Evolutionary conservation across 2,113 vertebrate species (phyloP).

Genomic region (Platycercus adscitus): DNA sequence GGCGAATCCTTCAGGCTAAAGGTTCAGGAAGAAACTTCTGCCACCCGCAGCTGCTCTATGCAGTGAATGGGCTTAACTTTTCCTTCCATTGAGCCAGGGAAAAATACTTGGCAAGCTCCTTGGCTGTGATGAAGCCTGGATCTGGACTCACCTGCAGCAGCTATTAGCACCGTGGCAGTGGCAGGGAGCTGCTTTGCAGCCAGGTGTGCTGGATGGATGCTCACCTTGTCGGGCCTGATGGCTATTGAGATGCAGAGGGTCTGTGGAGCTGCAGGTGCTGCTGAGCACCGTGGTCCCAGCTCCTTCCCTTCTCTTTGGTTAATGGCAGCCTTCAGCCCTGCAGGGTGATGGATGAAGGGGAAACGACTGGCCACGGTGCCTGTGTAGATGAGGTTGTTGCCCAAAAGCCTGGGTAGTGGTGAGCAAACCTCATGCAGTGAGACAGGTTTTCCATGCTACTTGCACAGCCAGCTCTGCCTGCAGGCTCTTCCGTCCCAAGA

Average conservation of each 20-base stretch:
- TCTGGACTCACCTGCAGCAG: rapidly evolving
- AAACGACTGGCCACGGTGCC: too few species aligned
- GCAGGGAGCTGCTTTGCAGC: background rate
- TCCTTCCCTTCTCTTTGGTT: background rate
- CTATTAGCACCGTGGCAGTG: rapidly evolving
- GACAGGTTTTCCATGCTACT: rapidly evolving
- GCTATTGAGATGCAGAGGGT: rapidly evolving
- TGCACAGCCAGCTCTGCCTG: background rate
- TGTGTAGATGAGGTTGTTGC: background rate
- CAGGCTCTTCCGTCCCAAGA: background rate
- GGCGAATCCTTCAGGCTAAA: background rate
- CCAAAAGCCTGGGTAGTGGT: rapidly evolving
- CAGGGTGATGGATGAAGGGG: background rate
- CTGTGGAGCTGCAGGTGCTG: background rate
- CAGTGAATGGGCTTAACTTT: background rate
- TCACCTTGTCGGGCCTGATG: rapidly evolving
- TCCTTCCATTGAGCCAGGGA: background rate
- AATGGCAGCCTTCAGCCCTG: background rate
- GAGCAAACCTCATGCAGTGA: background rate
- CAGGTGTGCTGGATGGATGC: background rate
- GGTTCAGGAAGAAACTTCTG: background rate
- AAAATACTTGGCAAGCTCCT: background rate
- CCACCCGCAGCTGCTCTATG: rapidly evolving
- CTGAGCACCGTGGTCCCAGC: rapidly evolving
- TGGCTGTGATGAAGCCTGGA: background rate